Evolutionary conservation across 2,113 vertebrate species (phyloP).

Genomic region (Callithrix jacchus): DNA sequence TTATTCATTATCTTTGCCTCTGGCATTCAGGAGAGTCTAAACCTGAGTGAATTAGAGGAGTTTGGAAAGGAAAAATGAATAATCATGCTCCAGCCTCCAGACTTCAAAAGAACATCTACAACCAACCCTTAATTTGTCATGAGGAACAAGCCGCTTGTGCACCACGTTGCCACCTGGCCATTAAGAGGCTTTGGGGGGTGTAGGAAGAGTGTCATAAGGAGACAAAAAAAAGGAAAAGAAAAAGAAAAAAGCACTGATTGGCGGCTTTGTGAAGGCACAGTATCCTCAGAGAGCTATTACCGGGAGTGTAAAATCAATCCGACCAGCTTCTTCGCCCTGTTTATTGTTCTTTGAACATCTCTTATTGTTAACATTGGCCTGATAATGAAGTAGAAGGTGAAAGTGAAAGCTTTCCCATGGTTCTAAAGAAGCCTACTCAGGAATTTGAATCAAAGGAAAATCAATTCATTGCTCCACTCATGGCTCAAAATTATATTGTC

Average conservation of each 20-base stretch:
- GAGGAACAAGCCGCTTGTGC: background rate
- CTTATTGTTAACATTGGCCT: slow-evolving; percentile 40
- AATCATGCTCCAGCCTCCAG: background rate
- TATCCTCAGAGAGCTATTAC: slow-evolving; percentile 20
- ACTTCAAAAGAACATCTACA: background rate
- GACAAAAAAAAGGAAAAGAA: background rate
- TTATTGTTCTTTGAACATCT: slow-evolving; percentile 47
- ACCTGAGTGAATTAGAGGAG: background rate
- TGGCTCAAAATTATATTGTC: background rate
- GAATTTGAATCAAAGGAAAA: slow-evolving; percentile 48
- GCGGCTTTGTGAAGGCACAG: background rate
- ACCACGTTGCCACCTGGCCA: background rate
- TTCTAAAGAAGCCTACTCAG: background rate
- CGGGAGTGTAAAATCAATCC: background rate
- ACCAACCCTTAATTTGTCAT: background rate
- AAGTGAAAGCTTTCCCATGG: background rate
- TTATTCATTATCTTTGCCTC: background rate
- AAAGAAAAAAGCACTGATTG: too few species aligned
- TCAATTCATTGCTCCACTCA: background rate
- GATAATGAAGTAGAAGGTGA: background rate
- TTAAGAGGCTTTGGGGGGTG: background rate
- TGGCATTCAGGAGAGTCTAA: background rate
- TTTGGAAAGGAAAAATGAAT: background rate
- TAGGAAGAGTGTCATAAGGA: rapidly evolving
- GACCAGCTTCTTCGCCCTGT: background rate